Percentiles rank a stretch among this genome's conserved stretches.
These are phyloP conservation scores for Amniataba percoides DNA, from an alignment of 2,797 vertebrate genomes.

Conservation along the genomic window DNA sequence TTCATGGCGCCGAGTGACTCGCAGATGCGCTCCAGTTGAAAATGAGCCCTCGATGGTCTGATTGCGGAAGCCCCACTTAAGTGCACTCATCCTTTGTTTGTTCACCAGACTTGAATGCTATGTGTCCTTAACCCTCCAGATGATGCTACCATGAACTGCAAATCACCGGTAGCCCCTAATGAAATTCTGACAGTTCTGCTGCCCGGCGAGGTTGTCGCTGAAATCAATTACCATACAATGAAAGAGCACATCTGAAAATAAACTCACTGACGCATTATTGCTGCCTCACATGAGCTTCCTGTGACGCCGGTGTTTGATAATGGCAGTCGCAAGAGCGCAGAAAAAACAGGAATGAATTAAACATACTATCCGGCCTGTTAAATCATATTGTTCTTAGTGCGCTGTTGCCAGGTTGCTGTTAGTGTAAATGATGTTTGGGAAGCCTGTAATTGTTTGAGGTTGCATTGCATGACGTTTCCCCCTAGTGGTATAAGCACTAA, in stretches of 20 bases:
- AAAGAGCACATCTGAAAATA: conserved; percentile 29
- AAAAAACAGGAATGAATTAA: conserved; percentile 28
- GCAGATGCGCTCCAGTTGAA: conserved; percentile 55
- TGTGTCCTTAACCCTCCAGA: conserved; percentile 43
- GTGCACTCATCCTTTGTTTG: conserved; percentile 60
- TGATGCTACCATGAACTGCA: conserved; percentile 32
- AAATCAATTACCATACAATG: conserved; percentile 33
- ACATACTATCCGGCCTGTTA: conserved; percentile 48
- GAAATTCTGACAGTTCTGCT: conserved; percentile 31
- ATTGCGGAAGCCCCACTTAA: conserved; percentile 53
- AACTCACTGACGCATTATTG: conserved; percentile 41
- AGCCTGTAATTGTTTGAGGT: conserved; percentile 41
- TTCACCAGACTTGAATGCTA: conserved; percentile 53
- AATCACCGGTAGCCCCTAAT: conserved; percentile 32
- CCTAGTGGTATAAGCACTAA: conserved; percentile 76
- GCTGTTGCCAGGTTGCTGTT: conserved; percentile 32
- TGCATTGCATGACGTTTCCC: conserved; percentile 81
- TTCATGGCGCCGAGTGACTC: conserved; percentile 48
- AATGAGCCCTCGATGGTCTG: conserved; percentile 57
- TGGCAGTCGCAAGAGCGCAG: conserved; percentile 44
- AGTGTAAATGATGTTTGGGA: conserved; percentile 48
- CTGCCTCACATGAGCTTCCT: conserved; percentile 33
- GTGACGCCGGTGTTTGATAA: conserved; percentile 57
- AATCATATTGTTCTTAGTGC: conserved; percentile 41
- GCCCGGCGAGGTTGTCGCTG: conserved; percentile 34